A percentile compares a stretch with the other conserved stretches of the same genome.
Conservation (phyloP, 2,797 vertebrate species). For the Thamnophis elegans region DNA sequence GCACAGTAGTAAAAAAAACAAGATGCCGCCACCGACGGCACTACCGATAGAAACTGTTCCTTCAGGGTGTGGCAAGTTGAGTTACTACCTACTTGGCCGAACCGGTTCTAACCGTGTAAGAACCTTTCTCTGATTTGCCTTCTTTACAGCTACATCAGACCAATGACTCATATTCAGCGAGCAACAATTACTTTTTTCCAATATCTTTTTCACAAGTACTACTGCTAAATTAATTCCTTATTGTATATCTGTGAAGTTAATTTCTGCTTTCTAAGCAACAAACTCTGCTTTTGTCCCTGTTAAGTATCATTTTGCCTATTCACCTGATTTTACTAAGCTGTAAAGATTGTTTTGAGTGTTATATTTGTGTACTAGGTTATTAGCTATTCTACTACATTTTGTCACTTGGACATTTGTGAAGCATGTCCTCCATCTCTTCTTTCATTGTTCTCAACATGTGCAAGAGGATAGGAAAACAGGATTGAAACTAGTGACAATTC, state of each 20-base stretch:
- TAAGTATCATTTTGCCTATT: background rate
- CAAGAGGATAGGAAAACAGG: background rate
- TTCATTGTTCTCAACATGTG: background rate
- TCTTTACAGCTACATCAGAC: background rate
- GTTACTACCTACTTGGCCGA: no score
- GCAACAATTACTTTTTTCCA: background rate
- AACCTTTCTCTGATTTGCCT: background rate
- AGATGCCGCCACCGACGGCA: no score
- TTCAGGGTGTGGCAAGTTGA: no score
- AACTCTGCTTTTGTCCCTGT: background rate
- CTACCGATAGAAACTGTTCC: no score
- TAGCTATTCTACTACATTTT: background rate
- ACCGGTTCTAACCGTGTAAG: no score
- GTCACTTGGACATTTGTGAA: background rate
- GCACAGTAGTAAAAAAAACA: no score
- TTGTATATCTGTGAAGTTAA: background rate
- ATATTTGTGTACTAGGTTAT: background rate
- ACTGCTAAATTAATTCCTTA: background rate
- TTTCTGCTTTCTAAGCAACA: background rate
- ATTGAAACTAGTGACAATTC: background rate
- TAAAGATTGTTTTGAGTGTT: background rate
- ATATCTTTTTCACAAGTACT: background rate
- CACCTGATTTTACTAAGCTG: background rate
- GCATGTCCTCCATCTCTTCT: background rate
- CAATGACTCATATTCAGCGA: background rate